phyloP scores from a whole-genome alignment of 2,888 invertebrate species.

The Phragmatobia fuliginosa region DNA sequence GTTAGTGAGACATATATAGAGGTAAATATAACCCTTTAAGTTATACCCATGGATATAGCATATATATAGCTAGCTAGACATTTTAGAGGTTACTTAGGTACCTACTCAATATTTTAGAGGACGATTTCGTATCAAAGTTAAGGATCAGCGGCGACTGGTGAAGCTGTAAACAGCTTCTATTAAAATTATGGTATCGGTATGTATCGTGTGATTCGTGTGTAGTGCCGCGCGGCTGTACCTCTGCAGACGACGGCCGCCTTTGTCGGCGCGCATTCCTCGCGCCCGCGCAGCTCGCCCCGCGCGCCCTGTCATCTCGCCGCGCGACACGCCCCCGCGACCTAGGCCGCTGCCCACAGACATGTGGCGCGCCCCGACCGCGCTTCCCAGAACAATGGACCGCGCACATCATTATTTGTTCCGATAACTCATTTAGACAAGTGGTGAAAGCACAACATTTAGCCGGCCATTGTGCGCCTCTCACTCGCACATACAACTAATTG shows the following conservation, averaged over 20 bases:
- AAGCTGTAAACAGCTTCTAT: slow-evolving; percentile 8
- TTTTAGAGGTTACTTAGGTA: not conserved
- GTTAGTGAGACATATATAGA: too few species aligned
- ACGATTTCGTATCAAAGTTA: slow-evolving; percentile 8
- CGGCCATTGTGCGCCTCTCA: slow-evolving; percentile 16
- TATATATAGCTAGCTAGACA: not conserved
- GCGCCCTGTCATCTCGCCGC: slow-evolving; percentile 37
- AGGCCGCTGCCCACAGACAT: slow-evolving; percentile 29
- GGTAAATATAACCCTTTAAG: too few species aligned
- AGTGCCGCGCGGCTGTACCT: slow-evolving; percentile 23
- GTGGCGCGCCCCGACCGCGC: slow-evolving; percentile 32
- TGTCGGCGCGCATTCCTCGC: slow-evolving; percentile 46
- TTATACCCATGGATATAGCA: too few species aligned
- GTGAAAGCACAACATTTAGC: slow-evolving; percentile 32
- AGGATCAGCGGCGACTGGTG: slow-evolving; percentile 7
- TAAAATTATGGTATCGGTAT: slow-evolving; percentile 29
- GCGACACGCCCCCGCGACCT: slow-evolving; percentile 37
- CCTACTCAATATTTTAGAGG: not conserved
- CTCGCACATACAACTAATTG: not conserved
- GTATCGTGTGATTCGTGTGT: slow-evolving; percentile 34
- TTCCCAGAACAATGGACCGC: slow-evolving; percentile 48
- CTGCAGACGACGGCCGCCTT: slow-evolving; percentile 41
- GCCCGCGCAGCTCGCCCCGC: slow-evolving; percentile 15
- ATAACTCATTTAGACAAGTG: slow-evolving; percentile 44
- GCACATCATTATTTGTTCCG: slow-evolving; percentile 42